Percentiles rank a stretch among this genome's conserved stretches.
Evolutionary conservation across 2,888 invertebrate species (phyloP).

Genomic region (Dastarcus helophoroides): DNA sequence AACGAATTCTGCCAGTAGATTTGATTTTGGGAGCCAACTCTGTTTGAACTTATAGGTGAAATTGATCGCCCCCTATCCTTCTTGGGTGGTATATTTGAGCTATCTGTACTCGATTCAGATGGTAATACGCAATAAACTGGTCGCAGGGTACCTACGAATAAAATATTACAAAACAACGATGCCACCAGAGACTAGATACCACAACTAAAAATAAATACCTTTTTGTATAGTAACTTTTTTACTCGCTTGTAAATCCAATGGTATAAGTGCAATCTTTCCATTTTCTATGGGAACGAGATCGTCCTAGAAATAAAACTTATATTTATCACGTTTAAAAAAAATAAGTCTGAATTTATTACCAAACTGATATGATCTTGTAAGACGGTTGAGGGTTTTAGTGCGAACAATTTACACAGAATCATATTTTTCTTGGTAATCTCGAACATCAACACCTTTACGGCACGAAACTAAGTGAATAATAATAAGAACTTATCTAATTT

Average conservation of each 20-base stretch:
- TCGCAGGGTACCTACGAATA: conserved; percentile 28
- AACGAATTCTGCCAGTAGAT: conserved; percentile 4
- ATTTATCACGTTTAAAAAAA: conserved; percentile 12
- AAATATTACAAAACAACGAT: too few species aligned
- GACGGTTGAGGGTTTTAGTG: conserved; percentile 18
- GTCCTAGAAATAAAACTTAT: conserved; percentile 7
- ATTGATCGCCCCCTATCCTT: conserved; percentile 31
- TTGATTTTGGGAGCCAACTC: conserved; percentile 8
- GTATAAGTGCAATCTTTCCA: conserved; percentile 8
- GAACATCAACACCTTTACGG: too few species aligned
- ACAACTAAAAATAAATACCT: conserved; percentile 5
- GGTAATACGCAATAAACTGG: conserved; percentile 32
- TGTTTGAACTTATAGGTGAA: conserved; percentile 26
- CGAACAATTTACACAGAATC: conserved; percentile 36
- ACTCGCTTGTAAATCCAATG: conserved; percentile 5
- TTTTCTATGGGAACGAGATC: conserved; percentile 8
- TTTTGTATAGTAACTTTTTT: conserved; percentile 6
- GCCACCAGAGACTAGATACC: not conserved
- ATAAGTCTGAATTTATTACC: too few species aligned
- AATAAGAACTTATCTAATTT: too few species aligned
- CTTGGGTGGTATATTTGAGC: too few species aligned
- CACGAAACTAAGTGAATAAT: too few species aligned
- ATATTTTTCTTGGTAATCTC: too few species aligned
- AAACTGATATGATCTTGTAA: conserved; percentile 5
- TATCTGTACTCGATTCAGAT: conserved; percentile 20